Base-by-base conservation (phyloP, 2,888 invertebrate species). In the Temnothorax rugatulus region DNA sequence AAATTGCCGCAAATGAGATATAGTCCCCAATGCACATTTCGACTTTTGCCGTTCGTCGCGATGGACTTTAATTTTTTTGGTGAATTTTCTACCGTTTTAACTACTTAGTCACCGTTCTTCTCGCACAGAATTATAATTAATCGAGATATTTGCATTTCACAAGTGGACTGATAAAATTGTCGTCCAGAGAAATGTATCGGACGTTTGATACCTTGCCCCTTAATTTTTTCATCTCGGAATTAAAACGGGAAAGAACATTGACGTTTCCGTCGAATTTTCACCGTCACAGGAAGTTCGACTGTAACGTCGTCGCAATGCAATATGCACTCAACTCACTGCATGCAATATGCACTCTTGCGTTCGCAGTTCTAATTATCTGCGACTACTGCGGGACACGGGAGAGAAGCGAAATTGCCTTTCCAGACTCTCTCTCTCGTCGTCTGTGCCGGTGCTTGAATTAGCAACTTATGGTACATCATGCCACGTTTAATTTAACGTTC, bases 281-380 rank as follows among this genome's bases (percentile, higher is more conserved):
- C 15, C 59, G 59, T 52, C 54, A 21, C 66, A 9, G 44, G 59
- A 84, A 84, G 50, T 86, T 85, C 54, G 52, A n/a, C 25, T 21
- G 69, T 34, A 54, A 50, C 57, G 41, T 47, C 13, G 34, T 66
- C 66, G 66, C 66, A 25, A 68, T 68, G 66, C 66, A 34, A 34
- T 34, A 66, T 44, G 18, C 66, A 25, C 47, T 47, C 38, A 34
- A 34, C 34, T 34, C 34, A 7, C 29, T 63, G 73, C 73, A 64
- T 79, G 82, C 71, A 68, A 79, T 64, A 84, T 86, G 61, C 61
- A 74, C 81, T 71, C 63, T 64, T 77, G 84, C 73, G 57, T 82
- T 86, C 69, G 52, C 69, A 69, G 63, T 77, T 85, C 82, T 84
- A 84, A 84, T 87, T 87, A 87, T 59, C 66, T 71, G 50, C 69